phyloP scores from a whole-genome alignment of 2,113 vertebrate genomes.

The Paralichthys olivaceus region DNA sequence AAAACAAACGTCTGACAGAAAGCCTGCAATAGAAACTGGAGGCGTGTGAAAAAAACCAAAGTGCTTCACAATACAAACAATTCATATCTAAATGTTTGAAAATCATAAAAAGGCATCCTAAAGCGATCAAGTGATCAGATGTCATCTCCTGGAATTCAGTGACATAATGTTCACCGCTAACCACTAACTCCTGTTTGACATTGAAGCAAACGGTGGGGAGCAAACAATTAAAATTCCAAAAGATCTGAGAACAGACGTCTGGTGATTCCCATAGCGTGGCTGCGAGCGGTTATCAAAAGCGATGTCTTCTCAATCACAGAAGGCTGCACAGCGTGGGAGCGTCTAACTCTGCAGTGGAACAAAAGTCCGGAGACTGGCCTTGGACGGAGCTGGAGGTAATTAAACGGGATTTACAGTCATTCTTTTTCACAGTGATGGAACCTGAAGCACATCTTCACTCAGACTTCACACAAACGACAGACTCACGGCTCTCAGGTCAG shows the following conservation, averaged over 20 bases:
- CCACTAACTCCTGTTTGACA: constrained; percentile 5
- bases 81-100: neutral
- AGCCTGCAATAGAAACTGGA: neutral
- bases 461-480: constrained; percentile 46
- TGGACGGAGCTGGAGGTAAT: constrained; percentile 31
- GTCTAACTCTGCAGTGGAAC: constrained; percentile 14
- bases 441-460: constrained; percentile 10
- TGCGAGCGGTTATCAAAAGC: constrained; percentile 40
- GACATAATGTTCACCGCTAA: neutral
- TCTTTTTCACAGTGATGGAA: constrained; percentile 29
- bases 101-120: neutral
- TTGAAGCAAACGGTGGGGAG: constrained; percentile 30
- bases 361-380: constrained; percentile 30
- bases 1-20: neutral
- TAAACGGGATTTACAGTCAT: constrained; percentile 44
- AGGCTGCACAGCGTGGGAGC: constrained; percentile 43
- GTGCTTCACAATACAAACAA: neutral
- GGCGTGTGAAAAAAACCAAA: neutral
- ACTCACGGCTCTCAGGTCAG: constrained; percentile 15
- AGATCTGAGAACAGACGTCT: constrained; percentile 33
- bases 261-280: constrained; percentile 17
- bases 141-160: neutral
- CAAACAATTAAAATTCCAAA: constrained; percentile 39
- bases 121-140: neutral
- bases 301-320: constrained; percentile 42